phyloP scores from a whole-genome alignment of 2,113 vertebrate genomes.

The Prunella fulvescens region DNA sequence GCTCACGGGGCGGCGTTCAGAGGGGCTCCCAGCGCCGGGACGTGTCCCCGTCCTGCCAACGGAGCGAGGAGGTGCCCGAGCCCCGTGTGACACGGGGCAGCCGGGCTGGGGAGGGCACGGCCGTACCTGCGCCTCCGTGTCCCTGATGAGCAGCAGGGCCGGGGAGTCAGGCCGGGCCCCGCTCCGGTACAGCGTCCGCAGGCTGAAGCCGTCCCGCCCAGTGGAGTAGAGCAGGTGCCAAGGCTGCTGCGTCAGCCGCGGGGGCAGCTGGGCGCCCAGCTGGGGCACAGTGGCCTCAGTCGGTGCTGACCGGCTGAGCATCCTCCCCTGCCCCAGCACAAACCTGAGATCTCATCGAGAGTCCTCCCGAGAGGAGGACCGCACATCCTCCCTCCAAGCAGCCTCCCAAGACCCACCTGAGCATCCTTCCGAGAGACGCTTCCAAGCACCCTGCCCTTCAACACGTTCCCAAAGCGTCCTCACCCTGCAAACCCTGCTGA shows the following conservation, averaged over 20 bases:
- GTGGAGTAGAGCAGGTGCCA: neutral
- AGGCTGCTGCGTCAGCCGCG: neutral
- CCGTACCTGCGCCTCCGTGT: neutral
- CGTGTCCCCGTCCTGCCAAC: rapidly evolving
- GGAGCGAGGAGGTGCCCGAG: neutral
- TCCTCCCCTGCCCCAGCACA: neutral
- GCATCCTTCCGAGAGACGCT: neutral
- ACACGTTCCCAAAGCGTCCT: neutral
- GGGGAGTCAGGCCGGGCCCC: neutral
- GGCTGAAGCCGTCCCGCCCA: neutral
- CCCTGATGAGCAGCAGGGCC: neutral
- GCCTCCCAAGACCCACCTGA: neutral
- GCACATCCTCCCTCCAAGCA: no score
- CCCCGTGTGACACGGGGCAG: neutral
- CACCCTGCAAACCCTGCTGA: neutral
- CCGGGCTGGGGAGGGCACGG: neutral
- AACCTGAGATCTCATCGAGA: neutral
- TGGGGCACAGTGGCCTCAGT: neutral
- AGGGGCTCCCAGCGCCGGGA: rapidly evolving
- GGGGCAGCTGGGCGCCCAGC: neutral
- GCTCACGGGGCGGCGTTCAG: rapidly evolving
- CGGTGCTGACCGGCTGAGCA: neutral
- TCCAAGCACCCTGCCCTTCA: neutral
- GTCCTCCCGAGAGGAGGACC: neutral
- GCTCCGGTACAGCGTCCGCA: neutral